A percentile compares a stretch with the other conserved stretches of the same genome.
These are phyloP conservation scores for Dasyornis broadbenti DNA, from an alignment of 2,113 vertebrate species.

Conservation along the genomic window DNA sequence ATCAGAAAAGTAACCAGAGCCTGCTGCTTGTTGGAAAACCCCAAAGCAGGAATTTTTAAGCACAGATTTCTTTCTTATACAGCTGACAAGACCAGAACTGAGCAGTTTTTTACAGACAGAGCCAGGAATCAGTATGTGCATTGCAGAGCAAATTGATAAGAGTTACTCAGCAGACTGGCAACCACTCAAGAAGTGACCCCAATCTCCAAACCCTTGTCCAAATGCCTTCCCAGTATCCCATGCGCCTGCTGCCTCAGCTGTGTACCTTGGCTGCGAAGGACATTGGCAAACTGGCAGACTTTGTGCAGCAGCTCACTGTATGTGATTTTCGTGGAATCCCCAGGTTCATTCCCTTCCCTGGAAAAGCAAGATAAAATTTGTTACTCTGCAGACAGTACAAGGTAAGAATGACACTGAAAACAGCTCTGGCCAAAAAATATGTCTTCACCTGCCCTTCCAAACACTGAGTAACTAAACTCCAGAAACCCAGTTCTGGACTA, in stretches of 20 bases:
- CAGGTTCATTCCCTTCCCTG: constrained; percentile 96
- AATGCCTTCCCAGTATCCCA: neutral
- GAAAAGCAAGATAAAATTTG: neutral
- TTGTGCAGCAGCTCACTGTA: constrained; percentile 86
- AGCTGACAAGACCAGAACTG: neutral
- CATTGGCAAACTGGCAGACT: constrained; percentile 92
- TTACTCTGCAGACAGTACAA: neutral
- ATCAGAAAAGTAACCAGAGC: neutral
- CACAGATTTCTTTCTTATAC: neutral
- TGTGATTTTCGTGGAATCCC: constrained; percentile 81
- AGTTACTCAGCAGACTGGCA: neutral
- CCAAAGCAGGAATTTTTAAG: neutral
- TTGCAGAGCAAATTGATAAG: neutral
- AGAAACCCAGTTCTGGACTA: neutral
- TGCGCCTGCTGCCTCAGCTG: neutral
- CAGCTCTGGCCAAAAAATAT: neutral
- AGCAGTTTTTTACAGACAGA: neutral
- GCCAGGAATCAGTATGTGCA: neutral
- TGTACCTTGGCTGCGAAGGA: constrained; percentile 84
- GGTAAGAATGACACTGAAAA: neutral
- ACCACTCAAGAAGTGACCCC: neutral
- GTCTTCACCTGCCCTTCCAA: neutral
- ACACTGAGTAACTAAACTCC: neutral
- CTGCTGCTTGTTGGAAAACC: neutral
- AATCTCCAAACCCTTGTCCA: neutral